Evolutionary conservation across 2,113 vertebrate genomes (phyloP).

Genomic region (Baryphthengus martii): DNA sequence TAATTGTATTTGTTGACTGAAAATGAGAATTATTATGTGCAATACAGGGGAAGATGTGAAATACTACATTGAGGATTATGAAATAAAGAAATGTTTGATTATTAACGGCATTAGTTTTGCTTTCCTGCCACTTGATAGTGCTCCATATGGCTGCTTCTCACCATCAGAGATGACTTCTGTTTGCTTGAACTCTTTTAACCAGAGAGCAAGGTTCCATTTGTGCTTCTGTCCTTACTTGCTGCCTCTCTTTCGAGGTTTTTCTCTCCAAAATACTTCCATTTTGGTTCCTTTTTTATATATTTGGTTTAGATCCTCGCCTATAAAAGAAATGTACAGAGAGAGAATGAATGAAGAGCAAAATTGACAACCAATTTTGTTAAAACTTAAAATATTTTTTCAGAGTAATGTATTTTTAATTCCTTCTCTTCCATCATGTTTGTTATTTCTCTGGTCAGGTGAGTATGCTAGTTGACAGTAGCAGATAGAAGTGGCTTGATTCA

Average conservation of each 20-base stretch:
- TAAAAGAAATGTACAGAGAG: not conserved
- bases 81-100: not conserved
- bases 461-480: not conserved
- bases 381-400: not conserved
- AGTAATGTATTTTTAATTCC: not conserved
- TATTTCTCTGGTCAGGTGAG: not conserved
- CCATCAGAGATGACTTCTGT: not conserved
- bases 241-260: not conserved
- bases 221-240: not conserved
- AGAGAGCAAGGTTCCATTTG: not conserved
- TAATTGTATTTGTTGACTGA: not conserved
- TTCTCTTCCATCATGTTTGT: not conserved
- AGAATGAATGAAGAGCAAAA: not conserved
- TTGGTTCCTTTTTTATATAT: not conserved
- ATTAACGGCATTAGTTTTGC: not conserved
- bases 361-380: not conserved
- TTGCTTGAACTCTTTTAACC: not conserved
- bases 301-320: accelerated
- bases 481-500: not conserved
- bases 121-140: not conserved
- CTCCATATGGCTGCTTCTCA: not conserved
- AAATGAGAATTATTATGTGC: not conserved
- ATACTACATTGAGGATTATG: not conserved
- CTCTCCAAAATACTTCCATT: not conserved
- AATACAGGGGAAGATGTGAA: not conserved